These are phyloP conservation scores for Piscicola geometra DNA, from an alignment of 2,888 invertebrate genomes.

Conservation along the genomic window DNA sequence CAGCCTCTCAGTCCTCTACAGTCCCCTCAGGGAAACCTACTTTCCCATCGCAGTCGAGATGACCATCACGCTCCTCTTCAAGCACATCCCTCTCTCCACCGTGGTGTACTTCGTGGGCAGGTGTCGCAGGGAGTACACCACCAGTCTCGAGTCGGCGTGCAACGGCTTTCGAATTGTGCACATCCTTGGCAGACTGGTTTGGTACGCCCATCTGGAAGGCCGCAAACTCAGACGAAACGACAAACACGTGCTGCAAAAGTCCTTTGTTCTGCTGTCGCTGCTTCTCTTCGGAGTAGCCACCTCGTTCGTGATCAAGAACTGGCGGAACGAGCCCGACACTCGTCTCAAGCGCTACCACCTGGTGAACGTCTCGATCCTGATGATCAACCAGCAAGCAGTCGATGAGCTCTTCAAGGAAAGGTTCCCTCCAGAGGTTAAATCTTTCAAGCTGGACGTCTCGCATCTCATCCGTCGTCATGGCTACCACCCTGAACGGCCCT, in stretches of 20 bases:
- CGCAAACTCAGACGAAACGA: slow-evolving; percentile 36
- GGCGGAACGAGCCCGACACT: slow-evolving; percentile 33
- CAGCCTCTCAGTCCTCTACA: slow-evolving; percentile 39
- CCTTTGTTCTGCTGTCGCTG: slow-evolving; percentile 38
- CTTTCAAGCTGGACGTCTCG: background rate
- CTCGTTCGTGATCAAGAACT: slow-evolving; percentile 41
- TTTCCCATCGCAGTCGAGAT: slow-evolving; percentile 35
- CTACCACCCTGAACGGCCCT: slow-evolving; percentile 16
- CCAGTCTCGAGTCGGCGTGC: slow-evolving; percentile 35
- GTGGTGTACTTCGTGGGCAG: slow-evolving; percentile 40
- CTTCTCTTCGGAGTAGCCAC: slow-evolving; percentile 39
- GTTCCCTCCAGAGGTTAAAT: slow-evolving; percentile 23
- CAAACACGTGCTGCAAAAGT: slow-evolving; percentile 34
- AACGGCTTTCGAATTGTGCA: slow-evolving; percentile 38
- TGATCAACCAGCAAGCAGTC: slow-evolving; percentile 33
- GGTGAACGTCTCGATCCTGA: slow-evolving; percentile 34
- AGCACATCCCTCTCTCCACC: slow-evolving; percentile 41
- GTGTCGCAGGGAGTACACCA: slow-evolving; percentile 38
- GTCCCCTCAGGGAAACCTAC: slow-evolving; percentile 25
- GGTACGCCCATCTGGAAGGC: slow-evolving; percentile 44
- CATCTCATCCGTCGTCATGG: slow-evolving; percentile 31
- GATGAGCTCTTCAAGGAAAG: slow-evolving; percentile 23
- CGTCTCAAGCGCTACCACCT: slow-evolving; percentile 29
- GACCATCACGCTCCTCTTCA: slow-evolving; percentile 33
- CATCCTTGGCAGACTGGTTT: slow-evolving; percentile 40